Evolutionary conservation across 2,113 vertebrate species (phyloP).

Genomic region (Cacatua alba): DNA sequence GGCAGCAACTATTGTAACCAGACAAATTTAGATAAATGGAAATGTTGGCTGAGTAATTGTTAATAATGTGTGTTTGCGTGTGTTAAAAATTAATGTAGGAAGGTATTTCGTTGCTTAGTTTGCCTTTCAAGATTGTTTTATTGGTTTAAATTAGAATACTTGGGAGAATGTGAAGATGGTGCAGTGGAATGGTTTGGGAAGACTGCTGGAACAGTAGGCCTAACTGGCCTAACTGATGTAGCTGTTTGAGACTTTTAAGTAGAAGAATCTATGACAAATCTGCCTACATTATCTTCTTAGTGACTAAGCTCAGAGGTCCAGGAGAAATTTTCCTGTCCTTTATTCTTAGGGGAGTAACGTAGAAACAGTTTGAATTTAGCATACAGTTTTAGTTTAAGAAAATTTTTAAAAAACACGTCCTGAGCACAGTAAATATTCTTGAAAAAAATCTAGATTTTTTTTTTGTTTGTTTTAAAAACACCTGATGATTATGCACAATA

Average conservation of each 20-base stretch:
- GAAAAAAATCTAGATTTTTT: neutral
- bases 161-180: neutral
- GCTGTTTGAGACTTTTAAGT: neutral
- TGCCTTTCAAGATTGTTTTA: neutral
- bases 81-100: neutral
- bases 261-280: neutral
- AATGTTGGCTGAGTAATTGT: neutral
- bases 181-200: neutral
- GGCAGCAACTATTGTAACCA: conserved; percentile 10
- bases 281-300: neutral
- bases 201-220: neutral
- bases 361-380: neutral
- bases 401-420: fast-evolving
- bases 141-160: neutral
- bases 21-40: conserved; percentile 39
- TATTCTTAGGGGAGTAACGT: neutral
- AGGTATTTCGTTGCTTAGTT: neutral
- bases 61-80: neutral
- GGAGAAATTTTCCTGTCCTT: neutral
- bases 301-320: neutral
- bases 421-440: neutral
- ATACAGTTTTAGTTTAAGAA: neutral
- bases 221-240: neutral
- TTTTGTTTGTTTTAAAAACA: neutral
- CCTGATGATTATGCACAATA: neutral